Evolutionary conservation across 2,888 invertebrate genomes (phyloP), one percentile per base, ranked within the genome.

Genomic region (Lathronympha strigana): DNA sequence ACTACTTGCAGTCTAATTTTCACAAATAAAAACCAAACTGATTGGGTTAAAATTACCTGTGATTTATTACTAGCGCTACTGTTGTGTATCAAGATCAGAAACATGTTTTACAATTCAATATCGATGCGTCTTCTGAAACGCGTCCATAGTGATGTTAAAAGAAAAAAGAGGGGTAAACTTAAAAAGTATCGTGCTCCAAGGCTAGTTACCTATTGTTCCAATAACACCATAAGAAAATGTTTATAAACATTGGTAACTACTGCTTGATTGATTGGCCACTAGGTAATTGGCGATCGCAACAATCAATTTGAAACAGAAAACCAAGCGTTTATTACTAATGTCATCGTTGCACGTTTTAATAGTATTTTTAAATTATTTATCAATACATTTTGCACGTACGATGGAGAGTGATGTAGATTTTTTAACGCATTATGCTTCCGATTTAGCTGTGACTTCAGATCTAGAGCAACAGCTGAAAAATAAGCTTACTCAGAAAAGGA

Each of bases 211-310:
- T 45, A 53, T 53, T 53, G 53, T 53, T 53, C 36, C 36, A 15
- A 38, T 23, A 13, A 17, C n/a, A 28, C 17, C 4, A 25, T 28
- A 8, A 1, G 19, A 31, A n/a, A 43, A 36, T 63, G 67, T 63
- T 67, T 67, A 67, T 51, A 67, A 57, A 67, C 67, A 58, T 36
- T 15, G 51, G 28, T 40, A 63, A 45, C 28, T 49, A 33, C 19
- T 31, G 1, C 36, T 25, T 17, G 33, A 53, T 25, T 17, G 33
- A 53, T 53, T 38, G 38, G 33, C 43, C n/a, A 33, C 43, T 33
- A 23, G 6, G 47, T 11, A n/a, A 51, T 50, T 31, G 43, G 45
- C 45, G 9, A n/a, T 19, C n/a, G 17, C 33, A 33, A 51, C 11
- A 15, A 58, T 28, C 31, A 25, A 58, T n/a, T 33, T 17, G 21